Evolutionary conservation across 2,888 invertebrate genomes (phyloP), one percentile per base, ranked within the genome.

Genomic region (Callinectes sapidus): DNA sequence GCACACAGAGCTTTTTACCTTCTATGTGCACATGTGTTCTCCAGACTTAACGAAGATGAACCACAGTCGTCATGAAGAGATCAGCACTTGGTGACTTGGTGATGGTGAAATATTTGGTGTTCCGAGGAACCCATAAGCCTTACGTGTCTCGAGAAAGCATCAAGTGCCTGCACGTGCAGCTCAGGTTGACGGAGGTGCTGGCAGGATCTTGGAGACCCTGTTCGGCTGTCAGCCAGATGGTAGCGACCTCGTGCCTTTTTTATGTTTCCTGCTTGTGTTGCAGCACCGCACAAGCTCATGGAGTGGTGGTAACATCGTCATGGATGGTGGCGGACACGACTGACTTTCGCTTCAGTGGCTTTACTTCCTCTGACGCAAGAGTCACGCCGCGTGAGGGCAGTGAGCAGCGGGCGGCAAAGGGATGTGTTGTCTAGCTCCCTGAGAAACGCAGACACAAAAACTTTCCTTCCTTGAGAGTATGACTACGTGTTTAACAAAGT

Each of bases 41-140:
- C 13, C 35, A 81, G 81, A 81, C 81, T 81, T 81, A 35, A 35
- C 32, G 81, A 81, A 81, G 81, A 48, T 42, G 71, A 91, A 87
- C 28, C 91, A 91, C 89, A 87, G 87, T 89, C 23, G 66, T 89
- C 66, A 66, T 28, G 61, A 39, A 39, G 18, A 23, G 39, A 61
- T 16, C n/a, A 85, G 39, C 61, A 61, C 89, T 66, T 89, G 91
- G 39, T 14, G 61, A 39, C 89, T 66, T 89, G 91, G 61, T 14
- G 61, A 48, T 91, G 66, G 87, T 87, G 91, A 71, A 91, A 61
- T 48, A 86, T 48, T 48, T 71, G 39, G 71, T 77, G 48, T 28
- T 89, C 89, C 39, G 28, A 81, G 81, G 81, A 81, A 81, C 81
- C 81, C 81, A 81, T n/a, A 14, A 28, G 81, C 81, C 81, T 35